Percentiles rank a stretch among this genome's conserved stretches.
These are phyloP conservation scores for Whitmania pigra DNA, from an alignment of 1,140 invertebrate genomes.

Conservation along the genomic window DNA sequence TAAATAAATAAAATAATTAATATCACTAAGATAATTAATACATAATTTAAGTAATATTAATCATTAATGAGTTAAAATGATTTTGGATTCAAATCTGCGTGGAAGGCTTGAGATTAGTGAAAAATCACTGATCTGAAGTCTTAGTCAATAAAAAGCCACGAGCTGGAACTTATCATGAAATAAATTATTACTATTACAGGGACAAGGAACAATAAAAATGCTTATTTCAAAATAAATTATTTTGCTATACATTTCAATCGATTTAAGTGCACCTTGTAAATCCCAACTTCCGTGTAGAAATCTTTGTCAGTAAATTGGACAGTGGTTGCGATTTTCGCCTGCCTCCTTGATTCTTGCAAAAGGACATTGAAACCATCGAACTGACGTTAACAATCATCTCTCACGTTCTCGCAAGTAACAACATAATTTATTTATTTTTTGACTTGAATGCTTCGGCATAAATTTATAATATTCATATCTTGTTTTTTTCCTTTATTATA, in stretches of 20 bases:
- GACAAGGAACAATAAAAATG: too few species aligned
- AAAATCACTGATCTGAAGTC: not conserved
- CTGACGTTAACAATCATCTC: not conserved
- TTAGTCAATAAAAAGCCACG: too few species aligned
- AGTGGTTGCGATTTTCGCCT: not conserved
- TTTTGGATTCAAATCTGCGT: not conserved
- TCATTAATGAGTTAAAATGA: not conserved
- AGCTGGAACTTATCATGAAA: too few species aligned
- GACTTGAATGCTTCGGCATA: not conserved
- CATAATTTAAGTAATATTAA: not conserved
- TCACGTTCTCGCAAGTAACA: too few species aligned
- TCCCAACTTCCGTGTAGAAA: conserved; percentile 9
- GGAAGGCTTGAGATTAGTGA: not conserved
- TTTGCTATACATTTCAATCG: too few species aligned
- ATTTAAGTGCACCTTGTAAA: not conserved
- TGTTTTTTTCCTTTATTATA: too few species aligned
- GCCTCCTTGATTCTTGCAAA: not conserved
- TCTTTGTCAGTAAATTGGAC: not conserved
- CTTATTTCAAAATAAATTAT: too few species aligned
- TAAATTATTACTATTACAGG: too few species aligned
- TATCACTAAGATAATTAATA: too few species aligned
- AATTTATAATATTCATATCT: too few species aligned
- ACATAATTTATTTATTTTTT: not conserved
- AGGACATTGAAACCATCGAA: not conserved
- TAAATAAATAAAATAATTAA: too few species aligned